These are phyloP conservation scores for Stenurella melanura DNA, from an alignment of 2,888 invertebrate genomes.

Conservation along the genomic window DNA sequence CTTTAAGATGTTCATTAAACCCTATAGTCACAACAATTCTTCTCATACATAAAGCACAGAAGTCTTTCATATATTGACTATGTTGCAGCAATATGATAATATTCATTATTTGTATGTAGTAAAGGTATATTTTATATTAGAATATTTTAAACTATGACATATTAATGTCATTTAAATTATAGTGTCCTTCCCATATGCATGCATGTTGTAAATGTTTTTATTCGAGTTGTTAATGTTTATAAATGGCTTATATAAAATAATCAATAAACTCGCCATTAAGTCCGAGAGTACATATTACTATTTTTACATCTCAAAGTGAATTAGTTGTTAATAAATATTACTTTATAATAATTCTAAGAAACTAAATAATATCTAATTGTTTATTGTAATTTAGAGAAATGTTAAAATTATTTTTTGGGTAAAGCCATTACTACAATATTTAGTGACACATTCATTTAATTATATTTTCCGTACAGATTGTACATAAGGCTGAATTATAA, in stretches of 20 bases:
- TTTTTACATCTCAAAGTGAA: not conserved
- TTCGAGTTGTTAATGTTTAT: constrained; percentile 24
- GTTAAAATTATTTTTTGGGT: no score
- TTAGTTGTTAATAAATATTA: no score
- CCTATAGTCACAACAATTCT: not conserved
- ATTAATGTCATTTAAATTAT: not conserved
- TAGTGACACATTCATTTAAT: no score
- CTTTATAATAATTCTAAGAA: no score
- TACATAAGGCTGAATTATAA: no score
- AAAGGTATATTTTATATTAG: not conserved
- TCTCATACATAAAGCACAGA: not conserved
- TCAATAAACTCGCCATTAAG: constrained; percentile 18
- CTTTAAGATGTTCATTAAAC: no score
- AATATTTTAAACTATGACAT: constrained; percentile 6
- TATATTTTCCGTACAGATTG: no score
- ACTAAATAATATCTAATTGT: no score
- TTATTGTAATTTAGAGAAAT: no score
- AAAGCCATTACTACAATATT: no score
- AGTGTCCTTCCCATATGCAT: constrained; percentile 16
- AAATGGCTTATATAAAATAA: constrained; percentile 12
- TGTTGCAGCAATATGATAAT: not conserved
- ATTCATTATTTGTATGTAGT: not conserved
- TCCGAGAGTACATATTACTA: not conserved
- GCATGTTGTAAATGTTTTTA: constrained; percentile 16
- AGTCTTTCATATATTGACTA: not conserved